Evolutionary conservation across 2,113 vertebrate species (phyloP).

Genomic region (Pungitius pungitius): DNA sequence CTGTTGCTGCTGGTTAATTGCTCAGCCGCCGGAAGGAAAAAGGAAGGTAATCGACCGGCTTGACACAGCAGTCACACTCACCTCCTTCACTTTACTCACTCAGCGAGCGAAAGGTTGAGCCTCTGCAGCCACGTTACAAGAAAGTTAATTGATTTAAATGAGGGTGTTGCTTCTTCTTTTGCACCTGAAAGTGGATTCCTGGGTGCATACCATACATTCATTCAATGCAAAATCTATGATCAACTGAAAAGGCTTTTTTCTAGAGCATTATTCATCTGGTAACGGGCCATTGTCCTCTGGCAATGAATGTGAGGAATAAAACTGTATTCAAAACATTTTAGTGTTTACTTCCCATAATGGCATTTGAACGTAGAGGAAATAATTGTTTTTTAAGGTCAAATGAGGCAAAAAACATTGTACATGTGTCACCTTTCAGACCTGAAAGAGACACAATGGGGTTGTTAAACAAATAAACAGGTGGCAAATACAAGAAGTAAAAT

Average conservation of each 20-base stretch:
- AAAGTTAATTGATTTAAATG: neutral
- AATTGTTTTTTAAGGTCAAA: neutral
- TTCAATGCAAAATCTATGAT: neutral
- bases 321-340: neutral
- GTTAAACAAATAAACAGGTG: constrained; percentile 14
- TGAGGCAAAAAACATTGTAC: constrained; percentile 3
- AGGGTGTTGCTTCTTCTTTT: neutral
- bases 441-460: neutral
- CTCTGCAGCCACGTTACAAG: neutral
- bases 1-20: constrained; percentile 53
- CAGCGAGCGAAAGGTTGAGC: neutral
- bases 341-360: constrained; percentile 18
- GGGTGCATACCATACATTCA: neutral
- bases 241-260: neutral
- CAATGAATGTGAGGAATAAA: constrained; percentile 5
- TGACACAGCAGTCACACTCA: constrained; percentile 16
- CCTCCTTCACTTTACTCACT: neutral
- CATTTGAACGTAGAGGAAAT: neutral
- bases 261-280: neutral
- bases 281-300: neutral
- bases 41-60: constrained; percentile 37
- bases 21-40: constrained; percentile 15
- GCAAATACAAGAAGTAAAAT: constrained; percentile 16
- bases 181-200: neutral
- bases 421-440: neutral